A percentile compares a stretch with the other conserved stretches of the same genome.
phyloP scores from a whole-genome alignment of 2,888 invertebrate species.

The Mythimna vitellina region DNA sequence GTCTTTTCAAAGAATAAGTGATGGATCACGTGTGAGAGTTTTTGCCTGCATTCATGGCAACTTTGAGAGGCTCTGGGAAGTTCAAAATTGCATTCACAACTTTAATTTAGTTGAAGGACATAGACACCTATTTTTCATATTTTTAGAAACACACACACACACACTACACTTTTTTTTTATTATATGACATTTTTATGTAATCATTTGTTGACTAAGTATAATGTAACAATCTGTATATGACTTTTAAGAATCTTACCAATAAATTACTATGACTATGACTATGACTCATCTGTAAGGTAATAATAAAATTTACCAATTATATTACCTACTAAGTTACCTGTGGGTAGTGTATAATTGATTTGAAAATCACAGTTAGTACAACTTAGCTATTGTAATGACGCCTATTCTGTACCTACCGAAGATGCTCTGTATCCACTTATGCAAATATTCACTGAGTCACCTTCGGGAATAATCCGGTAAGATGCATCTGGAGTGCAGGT shows the following conservation, averaged over 20 bases:
- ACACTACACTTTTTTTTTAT: no score
- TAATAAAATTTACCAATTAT: no score
- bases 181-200: no score
- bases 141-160: no score
- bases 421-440: background rate
- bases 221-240: no score
- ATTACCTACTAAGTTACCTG: no score
- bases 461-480: background rate
- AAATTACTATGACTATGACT: no score
- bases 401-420: background rate
- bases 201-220: no score
- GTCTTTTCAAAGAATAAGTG: constrained; percentile 69
- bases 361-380: no score
- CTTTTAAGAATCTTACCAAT: no score
- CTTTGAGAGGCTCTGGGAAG: constrained; percentile 24
- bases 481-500: background rate
- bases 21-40: constrained; percentile 28
- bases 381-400: no score
- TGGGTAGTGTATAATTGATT: background rate
- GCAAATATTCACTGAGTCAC: background rate
- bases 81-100: background rate
- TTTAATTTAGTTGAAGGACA: background rate
- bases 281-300: no score
- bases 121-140: background rate
- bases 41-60: constrained; percentile 27